These are phyloP conservation scores for Drosophila sechellia DNA, from an alignment of 1,140 invertebrate species.

Conservation along the genomic window DNA sequence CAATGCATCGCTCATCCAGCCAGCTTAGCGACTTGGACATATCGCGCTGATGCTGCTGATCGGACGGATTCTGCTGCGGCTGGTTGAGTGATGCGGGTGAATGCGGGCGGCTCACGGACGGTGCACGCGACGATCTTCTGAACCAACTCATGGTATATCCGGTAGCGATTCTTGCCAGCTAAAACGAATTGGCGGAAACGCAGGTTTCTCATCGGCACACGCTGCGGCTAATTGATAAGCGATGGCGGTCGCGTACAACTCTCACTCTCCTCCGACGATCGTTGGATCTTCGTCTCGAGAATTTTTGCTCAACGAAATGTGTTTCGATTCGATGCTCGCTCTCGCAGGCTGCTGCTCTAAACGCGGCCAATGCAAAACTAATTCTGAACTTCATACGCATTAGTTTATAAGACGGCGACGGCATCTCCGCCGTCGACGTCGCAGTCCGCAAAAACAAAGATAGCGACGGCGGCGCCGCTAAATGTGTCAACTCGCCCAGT, in stretches of 20 bases:
- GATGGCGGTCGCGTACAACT: slow-evolving; percentile 9
- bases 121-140: slow-evolving; percentile 87
- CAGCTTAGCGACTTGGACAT: slow-evolving; percentile 58
- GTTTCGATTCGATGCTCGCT: slow-evolving; percentile 1
- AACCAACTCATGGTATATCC: slow-evolving; percentile 87
- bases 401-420: slow-evolving; percentile 72
- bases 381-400: slow-evolving; percentile 77
- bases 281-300: background rate
- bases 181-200: slow-evolving; percentile 87
- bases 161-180: slow-evolving; percentile 87
- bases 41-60: background rate
- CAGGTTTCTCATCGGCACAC: slow-evolving; percentile 87
- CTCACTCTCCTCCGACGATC: background rate
- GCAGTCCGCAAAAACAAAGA: slow-evolving; percentile 37
- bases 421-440: slow-evolving; percentile 16
- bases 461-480: slow-evolving; percentile 32
- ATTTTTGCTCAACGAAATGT: background rate
- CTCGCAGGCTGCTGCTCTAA: slow-evolving; percentile 64
- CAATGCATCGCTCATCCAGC: slow-evolving; percentile 56
- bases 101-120: slow-evolving; percentile 81
- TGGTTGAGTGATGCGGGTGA: background rate
- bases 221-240: slow-evolving; percentile 32
- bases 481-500: slow-evolving; percentile 38
- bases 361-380: slow-evolving; percentile 79
- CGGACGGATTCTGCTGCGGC: background rate